Percentiles rank a stretch among this genome's conserved stretches.
These are phyloP conservation scores for Girardinichthys multiradiatus DNA, from an alignment of 2,113 vertebrate species.

Conservation along the genomic window DNA sequence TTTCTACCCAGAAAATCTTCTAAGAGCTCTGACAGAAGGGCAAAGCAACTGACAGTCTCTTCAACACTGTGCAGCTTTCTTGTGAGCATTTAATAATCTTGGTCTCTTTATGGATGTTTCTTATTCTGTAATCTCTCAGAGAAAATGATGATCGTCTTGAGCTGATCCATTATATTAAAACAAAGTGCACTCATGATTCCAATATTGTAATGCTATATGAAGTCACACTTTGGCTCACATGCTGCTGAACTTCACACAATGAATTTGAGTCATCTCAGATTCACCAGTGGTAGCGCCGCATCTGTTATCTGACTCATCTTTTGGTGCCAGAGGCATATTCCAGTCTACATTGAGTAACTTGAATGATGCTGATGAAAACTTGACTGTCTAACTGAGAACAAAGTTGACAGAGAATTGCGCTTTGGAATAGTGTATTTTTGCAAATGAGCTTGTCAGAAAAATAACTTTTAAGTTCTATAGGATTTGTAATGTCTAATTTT, in stretches of 20 bases:
- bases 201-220: neutral
- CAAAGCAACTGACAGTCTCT: slow-evolving; percentile 71
- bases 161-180: neutral
- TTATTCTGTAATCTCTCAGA: neutral
- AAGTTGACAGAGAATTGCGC: slow-evolving; percentile 46
- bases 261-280: slow-evolving; percentile 19
- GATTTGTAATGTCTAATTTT: neutral
- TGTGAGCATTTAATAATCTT: slow-evolving; percentile 59
- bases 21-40: slow-evolving; percentile 50
- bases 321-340: slow-evolving; percentile 25
- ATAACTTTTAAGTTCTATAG: neutral
- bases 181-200: neutral
- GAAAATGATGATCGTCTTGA: neutral
- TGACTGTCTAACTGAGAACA: slow-evolving; percentile 31
- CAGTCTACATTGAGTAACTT: slow-evolving; percentile 15
- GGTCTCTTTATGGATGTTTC: neutral
- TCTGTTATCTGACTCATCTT: slow-evolving; percentile 39
- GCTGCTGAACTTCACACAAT: slow-evolving; percentile 7
- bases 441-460: slow-evolving; percentile 22
- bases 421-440: slow-evolving; percentile 2
- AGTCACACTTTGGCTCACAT: slow-evolving; percentile 22
- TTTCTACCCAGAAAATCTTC: slow-evolving; percentile 57
- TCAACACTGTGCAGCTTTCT: slow-evolving; percentile 66
- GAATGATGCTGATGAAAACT: slow-evolving; percentile 24
- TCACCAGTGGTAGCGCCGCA: slow-evolving; percentile 21